Base-by-base conservation (phyloP, 2,113 vertebrate species). In the Microtus montanus region DNA sequence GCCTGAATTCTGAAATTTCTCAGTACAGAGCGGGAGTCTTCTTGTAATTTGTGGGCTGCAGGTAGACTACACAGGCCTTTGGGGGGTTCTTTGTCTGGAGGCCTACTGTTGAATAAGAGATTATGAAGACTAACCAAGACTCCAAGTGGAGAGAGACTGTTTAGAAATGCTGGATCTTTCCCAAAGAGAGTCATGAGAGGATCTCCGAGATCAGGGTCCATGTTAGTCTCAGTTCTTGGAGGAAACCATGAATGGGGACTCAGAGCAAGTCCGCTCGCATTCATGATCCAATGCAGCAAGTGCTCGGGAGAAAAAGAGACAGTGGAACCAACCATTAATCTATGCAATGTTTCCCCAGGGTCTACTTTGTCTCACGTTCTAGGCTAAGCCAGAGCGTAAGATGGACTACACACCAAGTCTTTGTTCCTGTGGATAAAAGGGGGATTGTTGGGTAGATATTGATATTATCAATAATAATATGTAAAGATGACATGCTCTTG, bases 381-480 rank as follows among this genome's bases (percentile, higher is more conserved):
- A n/a, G 28, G 75, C 14, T 44, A 63, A 24, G 3, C 61, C 54
- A 0, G 14, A 15, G 12, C 13, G 7, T 38, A 17, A 0, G 5
- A 20, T 58, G 6, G 30, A 78, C 33, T 54, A 86, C 94, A 87
- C 7, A 63, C 68, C 22, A 73, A 63, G 38, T 13, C 24, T 19
- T 63, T 44, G 14, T 17, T 66, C 68, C 74, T 47, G 0, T 30
- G 35, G n/a, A 58, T n/a, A 64, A 78, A 61, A 83, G 9, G 30
- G 30, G 35, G n/a, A 20, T 49, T 49, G n/a, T 0, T 52, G 4
- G 19, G 47, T 74, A 1, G 3, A 13, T 68, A 41, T 0, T 22
- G 35, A 73, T 73, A 44, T 75, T 49, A 75, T 58, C 19, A 20
- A 58, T 58, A 58, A 58, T 58, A 58, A 58, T 58, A 58, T 86